Conservation (phyloP, 2,797 vertebrate species). For the Mormyrops attenuatus region DNA sequence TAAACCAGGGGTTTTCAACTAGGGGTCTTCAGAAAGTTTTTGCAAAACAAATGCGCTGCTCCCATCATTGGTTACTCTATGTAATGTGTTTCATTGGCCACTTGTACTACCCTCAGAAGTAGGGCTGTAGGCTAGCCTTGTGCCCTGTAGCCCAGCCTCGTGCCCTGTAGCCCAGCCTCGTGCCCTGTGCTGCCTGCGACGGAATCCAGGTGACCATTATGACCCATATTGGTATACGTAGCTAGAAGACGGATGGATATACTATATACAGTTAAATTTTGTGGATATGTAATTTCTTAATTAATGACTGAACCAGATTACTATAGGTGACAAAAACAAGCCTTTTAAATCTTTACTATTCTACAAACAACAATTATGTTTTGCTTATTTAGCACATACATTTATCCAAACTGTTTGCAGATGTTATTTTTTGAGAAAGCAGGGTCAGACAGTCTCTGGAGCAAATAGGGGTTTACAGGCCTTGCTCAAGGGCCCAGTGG, state of each 20-base stretch:
- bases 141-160: background rate
- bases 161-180: too few species aligned
- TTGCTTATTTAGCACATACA: background rate
- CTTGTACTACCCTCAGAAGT: background rate
- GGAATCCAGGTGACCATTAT: background rate
- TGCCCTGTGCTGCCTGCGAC: background rate
- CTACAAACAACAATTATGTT: background rate
- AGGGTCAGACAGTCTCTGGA: background rate
- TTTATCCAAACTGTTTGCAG: background rate
- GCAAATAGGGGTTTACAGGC: background rate
- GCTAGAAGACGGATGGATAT: background rate
- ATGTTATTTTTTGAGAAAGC: background rate
- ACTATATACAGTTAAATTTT: background rate
- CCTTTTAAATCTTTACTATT: background rate
- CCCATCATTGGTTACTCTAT: background rate
- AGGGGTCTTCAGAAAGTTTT: background rate
- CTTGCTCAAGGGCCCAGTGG: background rate
- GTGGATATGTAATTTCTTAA: background rate
- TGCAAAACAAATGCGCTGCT: background rate
- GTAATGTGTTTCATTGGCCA: background rate
- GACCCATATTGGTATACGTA: background rate
- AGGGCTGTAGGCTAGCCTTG: background rate
- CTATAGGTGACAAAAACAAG: background rate
- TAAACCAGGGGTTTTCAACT: background rate
- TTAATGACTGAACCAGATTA: background rate